Conservation (phyloP, 1,140 invertebrate species). For the Diabrotica undecimpunctata region DNA sequence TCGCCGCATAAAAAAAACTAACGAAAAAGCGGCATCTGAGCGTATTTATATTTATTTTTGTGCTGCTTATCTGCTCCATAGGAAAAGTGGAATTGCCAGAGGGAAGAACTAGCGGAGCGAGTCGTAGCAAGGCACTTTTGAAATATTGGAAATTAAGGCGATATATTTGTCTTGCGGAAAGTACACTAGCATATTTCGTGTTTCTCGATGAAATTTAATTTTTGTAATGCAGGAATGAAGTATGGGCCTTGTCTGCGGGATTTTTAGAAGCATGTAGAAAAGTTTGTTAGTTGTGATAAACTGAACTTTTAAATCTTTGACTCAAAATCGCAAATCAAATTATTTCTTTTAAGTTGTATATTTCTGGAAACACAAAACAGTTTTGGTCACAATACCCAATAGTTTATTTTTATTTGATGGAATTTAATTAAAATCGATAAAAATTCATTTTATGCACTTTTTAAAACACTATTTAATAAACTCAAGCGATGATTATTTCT, state of each 20-base stretch:
- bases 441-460: no score
- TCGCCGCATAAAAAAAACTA: neutral
- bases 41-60: constrained; percentile 16
- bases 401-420: no score
- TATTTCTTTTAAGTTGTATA: no score
- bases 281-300: constrained; percentile 1
- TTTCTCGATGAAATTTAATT: constrained; percentile 16
- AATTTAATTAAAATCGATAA: no score
- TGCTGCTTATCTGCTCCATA: constrained; percentile 13
- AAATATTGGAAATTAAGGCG: constrained; percentile 21
- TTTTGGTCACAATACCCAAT: no score
- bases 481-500: no score
- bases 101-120: neutral
- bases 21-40: constrained; percentile 9
- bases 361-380: no score
- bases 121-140: constrained; percentile 4
- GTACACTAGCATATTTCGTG: constrained; percentile 9
- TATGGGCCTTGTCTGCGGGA: constrained; percentile 1
- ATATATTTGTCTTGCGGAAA: constrained; percentile 15
- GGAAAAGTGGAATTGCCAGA: constrained; percentile 7
- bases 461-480: neutral
- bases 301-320: no score
- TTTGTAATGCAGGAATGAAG: constrained; percentile 16
- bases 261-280: neutral
- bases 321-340: neutral